Evolutionary conservation across 2,888 invertebrate genomes (phyloP).

Genomic region (Drosophila silvestris): DNA sequence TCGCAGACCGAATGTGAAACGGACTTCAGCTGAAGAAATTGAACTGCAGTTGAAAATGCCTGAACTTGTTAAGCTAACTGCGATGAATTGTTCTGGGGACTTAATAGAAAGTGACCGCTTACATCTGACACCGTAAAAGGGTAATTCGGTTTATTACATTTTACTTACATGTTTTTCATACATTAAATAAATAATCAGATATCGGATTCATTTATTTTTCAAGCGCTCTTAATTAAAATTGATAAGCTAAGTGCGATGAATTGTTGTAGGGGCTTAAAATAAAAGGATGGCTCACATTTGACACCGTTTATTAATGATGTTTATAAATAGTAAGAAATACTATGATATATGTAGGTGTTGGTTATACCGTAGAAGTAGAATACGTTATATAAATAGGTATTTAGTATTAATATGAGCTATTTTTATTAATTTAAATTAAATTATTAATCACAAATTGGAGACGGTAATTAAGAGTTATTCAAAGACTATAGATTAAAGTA

Average conservation of each 20-base stretch:
- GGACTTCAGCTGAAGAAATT: slow-evolving; percentile 10
- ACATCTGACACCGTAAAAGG: neutral
- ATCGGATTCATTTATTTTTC: neutral
- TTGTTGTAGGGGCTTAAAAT: neutral
- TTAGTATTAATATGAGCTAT: neutral
- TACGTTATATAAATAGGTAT: too few species aligned
- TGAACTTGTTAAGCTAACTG: slow-evolving; percentile 2
- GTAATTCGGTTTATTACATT: neutral
- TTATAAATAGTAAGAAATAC: neutral
- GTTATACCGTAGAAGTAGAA: neutral
- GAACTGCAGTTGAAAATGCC: slow-evolving; percentile 29
- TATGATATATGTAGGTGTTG: neutral
- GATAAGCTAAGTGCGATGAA: neutral
- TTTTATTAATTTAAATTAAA: too few species aligned
- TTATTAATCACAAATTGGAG: neutral
- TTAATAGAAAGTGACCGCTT: neutral
- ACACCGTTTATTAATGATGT: neutral
- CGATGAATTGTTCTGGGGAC: neutral
- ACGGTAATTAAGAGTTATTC: neutral
- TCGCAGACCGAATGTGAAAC: neutral
- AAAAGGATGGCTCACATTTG: neutral
- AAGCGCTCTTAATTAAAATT: neutral
- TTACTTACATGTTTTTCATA: neutral
- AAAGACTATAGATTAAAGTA: neutral
- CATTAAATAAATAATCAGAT: neutral